A percentile compares a stretch with the other conserved stretches of the same genome.
These are phyloP conservation scores for Athene noctua DNA, from an alignment of 2,113 vertebrate genomes.

Conservation along the genomic window DNA sequence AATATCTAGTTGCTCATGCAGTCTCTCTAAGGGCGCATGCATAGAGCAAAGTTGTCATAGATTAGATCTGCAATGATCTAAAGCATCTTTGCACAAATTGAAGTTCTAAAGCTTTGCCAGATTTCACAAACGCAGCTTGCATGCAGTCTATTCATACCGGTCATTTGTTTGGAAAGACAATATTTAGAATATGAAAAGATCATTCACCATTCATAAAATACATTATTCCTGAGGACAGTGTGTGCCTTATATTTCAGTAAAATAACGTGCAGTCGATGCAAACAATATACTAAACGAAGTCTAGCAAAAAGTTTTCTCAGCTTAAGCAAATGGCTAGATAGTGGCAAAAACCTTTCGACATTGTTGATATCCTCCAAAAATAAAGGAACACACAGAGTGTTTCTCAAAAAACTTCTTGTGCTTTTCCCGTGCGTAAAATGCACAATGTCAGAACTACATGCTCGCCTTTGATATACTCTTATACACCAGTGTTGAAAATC, in stretches of 20 bases:
- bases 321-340: conserved; percentile 46
- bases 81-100: conserved; percentile 48
- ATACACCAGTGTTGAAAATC: background rate
- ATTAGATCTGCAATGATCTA: conserved; percentile 11
- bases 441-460: background rate
- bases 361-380: background rate
- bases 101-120: conserved; percentile 23
- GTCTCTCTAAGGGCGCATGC: conserved; percentile 57
- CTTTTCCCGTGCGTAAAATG: conserved; percentile 5
- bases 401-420: conserved; percentile 9
- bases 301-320: conserved; percentile 57
- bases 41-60: conserved; percentile 30
- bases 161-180: conserved; percentile 64
- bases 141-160: conserved; percentile 60
- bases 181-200: conserved; percentile 71
- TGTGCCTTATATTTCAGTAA: conserved; percentile 69
- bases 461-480: background rate
- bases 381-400: background rate
- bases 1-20: conserved; percentile 65
- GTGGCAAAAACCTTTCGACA: background rate
- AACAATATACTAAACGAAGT: conserved; percentile 53
- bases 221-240: conserved; percentile 76
- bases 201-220: conserved; percentile 73
- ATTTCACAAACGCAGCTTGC: conserved; percentile 54
- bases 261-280: conserved; percentile 59